Conservation (phyloP, 2,888 invertebrate species). For the Athalia cordata region DNA sequence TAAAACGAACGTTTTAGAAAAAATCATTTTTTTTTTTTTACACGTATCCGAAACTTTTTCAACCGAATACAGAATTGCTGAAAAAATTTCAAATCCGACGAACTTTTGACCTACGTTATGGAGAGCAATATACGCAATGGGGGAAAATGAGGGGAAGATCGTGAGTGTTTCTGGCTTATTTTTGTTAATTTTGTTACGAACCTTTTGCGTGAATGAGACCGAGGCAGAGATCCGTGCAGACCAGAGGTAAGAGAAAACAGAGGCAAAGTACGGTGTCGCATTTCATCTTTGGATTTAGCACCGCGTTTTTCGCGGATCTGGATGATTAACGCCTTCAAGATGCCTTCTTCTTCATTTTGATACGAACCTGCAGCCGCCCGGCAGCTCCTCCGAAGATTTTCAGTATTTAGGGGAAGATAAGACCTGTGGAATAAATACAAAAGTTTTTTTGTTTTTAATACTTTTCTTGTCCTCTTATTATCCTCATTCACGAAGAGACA, state of each 20-base stretch:
- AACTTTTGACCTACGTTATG: too few relatives aligned
- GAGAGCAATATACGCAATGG: too few relatives aligned
- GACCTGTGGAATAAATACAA: slow-evolving; percentile 28
- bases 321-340: slow-evolving; percentile 30
- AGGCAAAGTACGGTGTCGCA: slow-evolving; percentile 59
- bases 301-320: slow-evolving; percentile 33
- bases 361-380: background rate
- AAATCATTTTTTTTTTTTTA: too few relatives aligned
- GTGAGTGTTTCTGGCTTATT: slow-evolving; percentile 8
- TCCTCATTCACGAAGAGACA: background rate
- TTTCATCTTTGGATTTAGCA: slow-evolving; percentile 60
- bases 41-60: too few relatives aligned
- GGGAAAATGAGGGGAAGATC: background rate
- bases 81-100: too few relatives aligned
- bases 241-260: slow-evolving; percentile 57
- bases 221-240: slow-evolving; percentile 57
- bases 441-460: slow-evolving; percentile 2
- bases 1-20: too few relatives aligned
- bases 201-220: slow-evolving; percentile 64
- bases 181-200: slow-evolving; percentile 49
- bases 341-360: slow-evolving; percentile 32
- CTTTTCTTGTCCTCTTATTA: background rate
- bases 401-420: background rate
- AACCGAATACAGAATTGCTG: too few relatives aligned
- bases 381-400: background rate